These are phyloP conservation scores for Blomia tropicalis DNA, from an alignment of 2,888 invertebrate species.

Conservation along the genomic window DNA sequence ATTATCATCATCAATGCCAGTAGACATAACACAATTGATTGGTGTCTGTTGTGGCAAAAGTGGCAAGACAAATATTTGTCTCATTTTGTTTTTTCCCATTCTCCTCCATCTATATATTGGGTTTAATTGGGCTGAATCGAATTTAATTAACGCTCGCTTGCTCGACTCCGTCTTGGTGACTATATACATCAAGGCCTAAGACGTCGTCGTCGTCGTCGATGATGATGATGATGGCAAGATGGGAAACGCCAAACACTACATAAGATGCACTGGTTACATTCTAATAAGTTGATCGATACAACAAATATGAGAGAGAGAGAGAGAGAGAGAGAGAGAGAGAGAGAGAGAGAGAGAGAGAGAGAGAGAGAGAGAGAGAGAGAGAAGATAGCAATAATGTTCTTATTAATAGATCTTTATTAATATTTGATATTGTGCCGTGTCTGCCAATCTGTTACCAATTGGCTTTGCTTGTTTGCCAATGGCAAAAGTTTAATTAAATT, in stretches of 20 bases:
- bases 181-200: slow-evolving; percentile 1
- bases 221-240: too few relatives aligned
- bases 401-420: slow-evolving; percentile 14
- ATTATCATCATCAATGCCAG: too few relatives aligned
- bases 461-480: too few relatives aligned
- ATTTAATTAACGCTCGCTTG: slow-evolving; percentile 8
- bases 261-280: too few relatives aligned
- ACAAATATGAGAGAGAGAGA: too few relatives aligned
- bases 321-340: too few relatives aligned
- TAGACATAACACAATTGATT: not conserved
- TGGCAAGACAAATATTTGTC: slow-evolving; percentile 2
- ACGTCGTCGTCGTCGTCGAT: too few relatives aligned
- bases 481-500: not conserved
- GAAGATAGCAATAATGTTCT: not conserved
- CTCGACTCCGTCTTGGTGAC: not conserved
- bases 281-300: too few relatives aligned
- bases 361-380: too few relatives aligned
- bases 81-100: not conserved
- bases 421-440: slow-evolving; percentile 11
- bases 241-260: too few relatives aligned
- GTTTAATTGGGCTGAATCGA: slow-evolving; percentile 6
- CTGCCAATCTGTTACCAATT: slow-evolving; percentile 10
- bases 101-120: not conserved
- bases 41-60: not conserved
- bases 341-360: too few relatives aligned